phyloP scores from a whole-genome alignment of 1,140 invertebrate genomes.

The Zaprionus africanus region DNA sequence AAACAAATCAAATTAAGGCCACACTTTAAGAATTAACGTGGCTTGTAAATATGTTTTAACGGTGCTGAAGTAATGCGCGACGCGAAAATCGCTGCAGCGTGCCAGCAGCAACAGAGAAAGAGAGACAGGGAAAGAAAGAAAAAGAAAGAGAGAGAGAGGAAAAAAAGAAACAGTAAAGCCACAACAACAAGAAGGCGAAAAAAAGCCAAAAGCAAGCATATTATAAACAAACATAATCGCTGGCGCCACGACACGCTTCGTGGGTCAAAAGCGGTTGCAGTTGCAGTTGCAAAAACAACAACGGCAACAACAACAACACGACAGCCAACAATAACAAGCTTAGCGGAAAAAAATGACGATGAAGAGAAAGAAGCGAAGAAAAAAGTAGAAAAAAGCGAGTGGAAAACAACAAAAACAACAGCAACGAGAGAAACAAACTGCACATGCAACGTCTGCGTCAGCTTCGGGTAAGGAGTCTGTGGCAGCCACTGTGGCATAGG shows the following conservation, averaged over 20 bases:
- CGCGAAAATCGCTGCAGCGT: constrained; percentile 74
- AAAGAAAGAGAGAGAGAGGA: not conserved
- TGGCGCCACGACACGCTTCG: constrained; percentile 82
- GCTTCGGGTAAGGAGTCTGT: constrained; percentile 20
- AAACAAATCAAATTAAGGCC: constrained; percentile 81
- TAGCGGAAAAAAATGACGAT: constrained; percentile 19
- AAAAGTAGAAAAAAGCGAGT: constrained; percentile 27
- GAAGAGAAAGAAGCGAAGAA: constrained; percentile 25
- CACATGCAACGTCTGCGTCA: constrained; percentile 61
- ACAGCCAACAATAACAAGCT: constrained; percentile 43
- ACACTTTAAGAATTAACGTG: constrained; percentile 81
- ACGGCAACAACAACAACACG: constrained; percentile 23
- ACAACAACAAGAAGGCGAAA: constrained; percentile 35
- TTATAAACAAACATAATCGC: constrained; percentile 82
- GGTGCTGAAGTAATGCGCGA: constrained; percentile 80
- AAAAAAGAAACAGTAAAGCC: constrained; percentile 69
- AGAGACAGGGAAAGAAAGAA: constrained; percentile 1
- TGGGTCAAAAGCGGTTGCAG: constrained; percentile 79
- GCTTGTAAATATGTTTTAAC: constrained; percentile 81
- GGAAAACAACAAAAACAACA: constrained; percentile 10
- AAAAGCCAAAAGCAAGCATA: constrained; percentile 62
- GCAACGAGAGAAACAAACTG: constrained; percentile 35
- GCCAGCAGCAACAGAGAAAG: constrained; percentile 41
- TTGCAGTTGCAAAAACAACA: constrained; percentile 57
- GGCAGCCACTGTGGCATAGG: constrained; percentile 28